These are phyloP conservation scores for Morone chrysops DNA, from an alignment of 2,113 vertebrate species.

Conservation along the genomic window DNA sequence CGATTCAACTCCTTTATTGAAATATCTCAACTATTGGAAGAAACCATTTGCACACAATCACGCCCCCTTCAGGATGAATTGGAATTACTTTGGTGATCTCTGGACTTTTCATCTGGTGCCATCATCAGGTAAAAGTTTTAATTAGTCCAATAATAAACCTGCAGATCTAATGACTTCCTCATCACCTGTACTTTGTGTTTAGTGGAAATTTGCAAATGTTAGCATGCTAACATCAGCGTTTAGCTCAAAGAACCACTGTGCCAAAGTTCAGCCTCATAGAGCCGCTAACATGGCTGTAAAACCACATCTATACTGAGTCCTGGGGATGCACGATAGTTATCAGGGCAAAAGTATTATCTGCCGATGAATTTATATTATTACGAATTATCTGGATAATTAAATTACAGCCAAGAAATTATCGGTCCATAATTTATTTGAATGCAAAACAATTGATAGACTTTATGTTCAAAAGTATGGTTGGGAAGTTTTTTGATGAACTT, in stretches of 20 bases:
- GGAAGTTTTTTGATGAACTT: too few relatives aligned
- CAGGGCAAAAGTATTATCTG: too few relatives aligned
- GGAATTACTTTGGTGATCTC: neutral
- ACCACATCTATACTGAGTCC: neutral
- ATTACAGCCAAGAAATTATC: too few relatives aligned
- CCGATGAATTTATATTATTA: too few relatives aligned
- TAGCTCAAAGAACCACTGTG: neutral
- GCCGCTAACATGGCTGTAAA: neutral
- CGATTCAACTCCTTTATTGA: neutral
- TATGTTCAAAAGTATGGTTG: too few relatives aligned
- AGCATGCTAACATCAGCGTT: neutral
- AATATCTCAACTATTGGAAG: neutral
- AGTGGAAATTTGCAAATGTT: neutral
- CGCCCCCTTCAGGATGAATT: neutral
- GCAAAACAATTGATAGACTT: too few relatives aligned
- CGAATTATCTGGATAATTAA: too few relatives aligned
- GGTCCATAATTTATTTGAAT: too few relatives aligned
- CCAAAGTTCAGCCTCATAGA: neutral
- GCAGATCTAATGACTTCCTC: neutral
- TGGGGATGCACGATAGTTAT: too few relatives aligned
- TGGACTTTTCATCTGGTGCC: neutral
- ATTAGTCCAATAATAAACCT: neutral
- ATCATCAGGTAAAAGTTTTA: neutral
- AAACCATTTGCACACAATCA: neutral
- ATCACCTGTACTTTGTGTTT: neutral